Conservation (phyloP, 2,888 invertebrate genomes). For the Aphidoletes aphidimyza region DNA sequence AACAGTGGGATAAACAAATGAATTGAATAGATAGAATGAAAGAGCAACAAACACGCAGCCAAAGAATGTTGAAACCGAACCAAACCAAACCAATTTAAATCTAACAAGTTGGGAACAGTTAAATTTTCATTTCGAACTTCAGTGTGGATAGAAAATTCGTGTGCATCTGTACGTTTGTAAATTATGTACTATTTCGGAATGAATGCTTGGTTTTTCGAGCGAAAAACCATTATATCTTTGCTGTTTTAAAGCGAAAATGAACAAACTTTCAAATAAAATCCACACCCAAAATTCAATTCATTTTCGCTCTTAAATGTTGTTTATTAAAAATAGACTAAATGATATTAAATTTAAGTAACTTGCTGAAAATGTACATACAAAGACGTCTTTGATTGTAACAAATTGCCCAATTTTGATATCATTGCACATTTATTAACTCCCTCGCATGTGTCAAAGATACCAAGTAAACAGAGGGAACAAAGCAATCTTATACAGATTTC, state of each 20-base stretch:
- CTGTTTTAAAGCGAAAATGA: no score
- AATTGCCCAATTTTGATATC: background rate
- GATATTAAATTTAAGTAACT: conserved; percentile 12
- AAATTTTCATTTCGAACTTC: no score
- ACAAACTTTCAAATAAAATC: no score
- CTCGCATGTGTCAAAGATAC: no score
- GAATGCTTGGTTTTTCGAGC: background rate
- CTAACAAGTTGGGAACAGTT: background rate
- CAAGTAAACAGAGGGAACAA: no score
- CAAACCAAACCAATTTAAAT: conserved; percentile 11
- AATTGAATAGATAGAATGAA: background rate
- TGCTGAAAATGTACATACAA: background rate
- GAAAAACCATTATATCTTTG: background rate
- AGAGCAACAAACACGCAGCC: background rate
- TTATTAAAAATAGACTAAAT: background rate
- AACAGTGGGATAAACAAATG: background rate
- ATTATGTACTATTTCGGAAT: background rate
- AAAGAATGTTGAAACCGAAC: background rate
- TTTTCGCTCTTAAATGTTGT: no score
- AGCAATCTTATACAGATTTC: no score
- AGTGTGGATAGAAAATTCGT: background rate
- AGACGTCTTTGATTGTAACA: no score
- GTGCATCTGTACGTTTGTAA: background rate
- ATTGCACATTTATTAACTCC: conserved; percentile 6
- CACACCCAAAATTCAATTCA: no score